These are phyloP conservation scores for Crotalus viridis DNA, from an alignment of 2,113 vertebrate genomes.

Conservation along the genomic window DNA sequence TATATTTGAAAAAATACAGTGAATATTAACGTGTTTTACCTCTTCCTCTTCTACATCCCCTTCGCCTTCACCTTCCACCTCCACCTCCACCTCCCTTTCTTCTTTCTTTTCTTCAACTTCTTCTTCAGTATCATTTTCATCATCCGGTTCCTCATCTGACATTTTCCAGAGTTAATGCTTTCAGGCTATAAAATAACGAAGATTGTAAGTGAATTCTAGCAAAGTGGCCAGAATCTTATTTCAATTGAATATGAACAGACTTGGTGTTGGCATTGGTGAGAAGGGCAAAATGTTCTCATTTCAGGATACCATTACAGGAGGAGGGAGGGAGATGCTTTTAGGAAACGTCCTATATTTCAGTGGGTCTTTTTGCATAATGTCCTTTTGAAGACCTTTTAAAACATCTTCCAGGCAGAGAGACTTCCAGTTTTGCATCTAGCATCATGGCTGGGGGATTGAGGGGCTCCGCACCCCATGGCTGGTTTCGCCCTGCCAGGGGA, in stretches of 20 bases:
- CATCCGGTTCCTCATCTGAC: constrained; percentile 59
- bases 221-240: background rate
- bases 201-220: background rate
- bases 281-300: background rate
- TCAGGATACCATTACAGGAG: background rate
- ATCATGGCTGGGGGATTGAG: too few relatives aligned
- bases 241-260: background rate
- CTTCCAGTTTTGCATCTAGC: too few relatives aligned
- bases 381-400: background rate
- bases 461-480: too few relatives aligned
- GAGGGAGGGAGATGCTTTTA: background rate
- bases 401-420: too few relatives aligned
- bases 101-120: constrained; percentile 38
- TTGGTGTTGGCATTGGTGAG: background rate
- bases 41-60: constrained; percentile 39
- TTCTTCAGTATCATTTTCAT: constrained; percentile 36
- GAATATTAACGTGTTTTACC: constrained; percentile 30
- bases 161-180: constrained; percentile 38
- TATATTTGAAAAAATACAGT: background rate
- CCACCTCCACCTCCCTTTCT: background rate
- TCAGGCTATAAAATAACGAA: background rate
- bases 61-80: constrained; percentile 5
- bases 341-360: background rate
- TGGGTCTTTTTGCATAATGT: background rate
- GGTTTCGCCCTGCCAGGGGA: too few relatives aligned